Conservation (phyloP, 2,113 vertebrate genomes). For the Echinops telfairi region DNA sequence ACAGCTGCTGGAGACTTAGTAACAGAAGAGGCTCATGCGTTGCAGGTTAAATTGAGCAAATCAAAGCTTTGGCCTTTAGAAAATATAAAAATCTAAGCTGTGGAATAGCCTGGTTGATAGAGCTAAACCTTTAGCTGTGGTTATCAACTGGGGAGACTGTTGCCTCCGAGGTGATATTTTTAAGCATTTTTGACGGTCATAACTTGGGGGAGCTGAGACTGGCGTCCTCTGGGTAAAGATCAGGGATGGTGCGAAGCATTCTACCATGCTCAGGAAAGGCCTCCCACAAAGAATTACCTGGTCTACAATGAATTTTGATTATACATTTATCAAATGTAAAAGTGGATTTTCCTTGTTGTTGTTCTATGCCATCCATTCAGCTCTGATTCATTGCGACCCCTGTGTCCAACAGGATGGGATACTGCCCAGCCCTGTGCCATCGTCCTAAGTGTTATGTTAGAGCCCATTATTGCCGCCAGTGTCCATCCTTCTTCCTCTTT, state of each 20-base stretch:
- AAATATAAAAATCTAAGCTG: constrained; percentile 55
- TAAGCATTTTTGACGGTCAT: constrained; percentile 57
- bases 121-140: not conserved
- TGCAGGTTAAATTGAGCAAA: constrained; percentile 60
- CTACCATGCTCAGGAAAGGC: not conserved
- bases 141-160: not conserved
- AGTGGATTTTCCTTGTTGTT: constrained; percentile 37
- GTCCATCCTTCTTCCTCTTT: no score
- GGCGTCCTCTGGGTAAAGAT: not conserved
- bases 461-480: no score
- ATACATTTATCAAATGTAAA: constrained; percentile 19
- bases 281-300: not conserved
- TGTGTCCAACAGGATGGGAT: no score
- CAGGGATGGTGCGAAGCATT: not conserved
- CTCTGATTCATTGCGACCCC: no score
- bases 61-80: constrained; percentile 45
- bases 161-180: not conserved
- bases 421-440: no score
- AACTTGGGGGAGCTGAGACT: constrained; percentile 26
- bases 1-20: constrained; percentile 47
- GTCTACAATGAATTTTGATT: constrained; percentile 41
- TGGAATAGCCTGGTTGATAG: constrained; percentile 47
- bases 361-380: no score
- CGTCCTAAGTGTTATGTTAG: no score
- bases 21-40: constrained; percentile 46